Base-by-base conservation (phyloP, 2,113 vertebrate species). In the Alectura lathami region DNA sequence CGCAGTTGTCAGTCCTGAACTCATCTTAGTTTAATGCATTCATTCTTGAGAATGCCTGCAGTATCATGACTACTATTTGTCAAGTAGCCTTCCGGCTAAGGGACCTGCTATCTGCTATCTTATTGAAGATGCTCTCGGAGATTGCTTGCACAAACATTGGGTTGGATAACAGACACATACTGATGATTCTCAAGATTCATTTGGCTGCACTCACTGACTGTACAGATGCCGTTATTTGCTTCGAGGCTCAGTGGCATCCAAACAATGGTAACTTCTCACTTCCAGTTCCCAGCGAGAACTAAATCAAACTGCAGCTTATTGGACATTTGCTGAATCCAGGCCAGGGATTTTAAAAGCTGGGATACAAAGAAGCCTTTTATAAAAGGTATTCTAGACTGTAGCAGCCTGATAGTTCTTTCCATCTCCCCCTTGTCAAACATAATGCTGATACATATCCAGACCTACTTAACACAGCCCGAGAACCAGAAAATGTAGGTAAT, bases 341-440 rank as follows among this genome's bases (percentile, higher is more conserved):
- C 93, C 92, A 92, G 88, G 83, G 91, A 94, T 93, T 88, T 95
- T 93, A 86, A 87, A 96, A 79, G 76, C 89, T 88, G 38, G 64
- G 56, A 64, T 91, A 96, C 94, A 97, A 96, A 96, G 94, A 86
- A 95, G 69, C 80, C 62, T 60, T 96, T 96, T 84, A 56, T 93
- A 78, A 76, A 93, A 92, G 83, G 60, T 86, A 68, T 89, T 91
- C 32, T 91, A 83, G 62, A 50, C 67, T 88, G 83, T 75, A 85
- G 82, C 82, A 84, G 23, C 43, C 36, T 54, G 93, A 92, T 90
- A 88, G 60, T 13, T 4, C 73, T 91, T 95, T 43, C n/a, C 42
- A 50, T 94, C 86, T 92, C 24, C 22, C 12, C 12, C 6, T 22
- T 74, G 92, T 83, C 56, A 81, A 78, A 22, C 11, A 1, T 12